phyloP scores from a whole-genome alignment of 2,888 invertebrate genomes.

The Antitype chi region DNA sequence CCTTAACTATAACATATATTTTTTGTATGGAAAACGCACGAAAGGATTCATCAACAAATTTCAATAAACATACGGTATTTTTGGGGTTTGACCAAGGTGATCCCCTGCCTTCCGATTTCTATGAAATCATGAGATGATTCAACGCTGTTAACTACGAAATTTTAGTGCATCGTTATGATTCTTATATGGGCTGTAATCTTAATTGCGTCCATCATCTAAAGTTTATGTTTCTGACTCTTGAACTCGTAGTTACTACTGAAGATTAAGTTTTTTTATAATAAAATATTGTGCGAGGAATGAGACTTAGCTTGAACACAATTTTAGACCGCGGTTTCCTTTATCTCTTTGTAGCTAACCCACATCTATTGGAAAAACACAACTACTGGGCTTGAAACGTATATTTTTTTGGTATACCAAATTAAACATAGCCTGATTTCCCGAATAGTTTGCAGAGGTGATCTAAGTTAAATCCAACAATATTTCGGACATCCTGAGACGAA shows the following conservation, averaged over 20 bases:
- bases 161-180: slow-evolving; percentile 55
- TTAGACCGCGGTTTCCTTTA: background rate
- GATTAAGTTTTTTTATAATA: slow-evolving; percentile 11
- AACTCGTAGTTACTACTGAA: slow-evolving; percentile 36
- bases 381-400: background rate
- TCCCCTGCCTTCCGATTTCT: slow-evolving; percentile 45
- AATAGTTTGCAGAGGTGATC: too few species aligned
- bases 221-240: slow-evolving; percentile 46
- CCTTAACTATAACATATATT: too few species aligned
- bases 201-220: slow-evolving; percentile 46
- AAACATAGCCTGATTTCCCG: too few species aligned
- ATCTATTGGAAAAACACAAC: background rate
- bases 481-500: background rate
- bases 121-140: slow-evolving; percentile 46
- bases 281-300: slow-evolving; percentile 14
- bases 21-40: too few species aligned
- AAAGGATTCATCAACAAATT: too few species aligned
- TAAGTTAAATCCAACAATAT: background rate
- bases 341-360: background rate
- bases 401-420: background rate
- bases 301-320: too few species aligned
- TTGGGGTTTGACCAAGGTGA: too few species aligned
- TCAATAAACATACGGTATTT: too few species aligned
- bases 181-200: slow-evolving; percentile 55
- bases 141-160: slow-evolving; percentile 45